A percentile compares a stretch with the other conserved stretches of the same genome.
Evolutionary conservation across 2,113 vertebrate species (phyloP).

Genomic region (Ceratotherium simum): DNA sequence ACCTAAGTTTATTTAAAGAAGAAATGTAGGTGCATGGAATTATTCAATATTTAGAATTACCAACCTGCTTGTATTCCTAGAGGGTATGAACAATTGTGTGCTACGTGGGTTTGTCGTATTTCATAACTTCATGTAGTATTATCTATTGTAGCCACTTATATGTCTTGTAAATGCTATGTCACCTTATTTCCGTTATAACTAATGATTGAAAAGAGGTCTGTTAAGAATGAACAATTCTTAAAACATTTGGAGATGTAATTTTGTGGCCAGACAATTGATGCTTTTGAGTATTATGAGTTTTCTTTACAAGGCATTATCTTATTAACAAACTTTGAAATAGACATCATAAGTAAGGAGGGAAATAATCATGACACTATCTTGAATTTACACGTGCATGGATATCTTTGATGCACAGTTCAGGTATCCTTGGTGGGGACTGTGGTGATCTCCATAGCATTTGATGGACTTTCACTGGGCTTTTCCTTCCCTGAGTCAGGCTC

Average conservation of each 20-base stretch:
- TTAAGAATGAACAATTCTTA: background rate
- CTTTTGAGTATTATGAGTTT: background rate
- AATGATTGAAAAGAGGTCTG: background rate
- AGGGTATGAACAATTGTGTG: background rate
- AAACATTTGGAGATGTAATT: background rate
- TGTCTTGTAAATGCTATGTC: background rate
- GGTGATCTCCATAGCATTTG: background rate
- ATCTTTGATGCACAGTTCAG: background rate
- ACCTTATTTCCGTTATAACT: background rate
- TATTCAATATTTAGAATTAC: background rate
- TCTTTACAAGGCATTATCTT: background rate
- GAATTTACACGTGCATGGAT: accelerated
- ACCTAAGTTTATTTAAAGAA: background rate
- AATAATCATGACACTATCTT: background rate
- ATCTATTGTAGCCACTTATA: background rate
- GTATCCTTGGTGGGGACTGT: background rate
- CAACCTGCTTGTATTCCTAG: background rate
- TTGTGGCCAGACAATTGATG: background rate
- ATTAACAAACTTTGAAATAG: background rate
- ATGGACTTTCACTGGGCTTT: background rate
- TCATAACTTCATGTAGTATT: background rate
- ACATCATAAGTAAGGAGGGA: background rate
- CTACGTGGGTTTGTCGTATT: background rate
- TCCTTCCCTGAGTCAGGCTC: background rate
- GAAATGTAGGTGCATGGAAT: background rate